phyloP scores from a whole-genome alignment of 2,888 invertebrate species.

The Cheilosia variabilis region DNA sequence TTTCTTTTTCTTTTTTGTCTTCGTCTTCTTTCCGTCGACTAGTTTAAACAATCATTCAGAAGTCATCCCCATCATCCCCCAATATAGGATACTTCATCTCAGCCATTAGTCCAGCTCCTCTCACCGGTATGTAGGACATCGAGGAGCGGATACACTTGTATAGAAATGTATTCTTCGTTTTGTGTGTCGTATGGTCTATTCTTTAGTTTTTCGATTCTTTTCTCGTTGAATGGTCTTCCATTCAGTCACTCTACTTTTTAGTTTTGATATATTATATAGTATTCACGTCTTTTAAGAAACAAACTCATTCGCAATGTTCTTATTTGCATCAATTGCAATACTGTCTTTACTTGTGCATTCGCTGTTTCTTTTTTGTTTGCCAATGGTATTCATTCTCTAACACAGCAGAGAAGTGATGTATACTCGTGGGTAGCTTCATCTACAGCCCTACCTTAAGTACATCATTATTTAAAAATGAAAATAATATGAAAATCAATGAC shows the following conservation, averaged over 20 bases:
- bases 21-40: constrained; percentile 18
- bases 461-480: constrained; percentile 19
- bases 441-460: constrained; percentile 3
- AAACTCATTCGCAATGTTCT: constrained; percentile 48
- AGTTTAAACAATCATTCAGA: constrained; percentile 64
- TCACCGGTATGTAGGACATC: constrained; percentile 54
- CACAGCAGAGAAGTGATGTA: background rate
- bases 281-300: constrained; percentile 37
- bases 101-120: constrained; percentile 35
- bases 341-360: constrained; percentile 5
- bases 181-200: constrained; percentile 1
- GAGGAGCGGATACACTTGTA: constrained; percentile 39
- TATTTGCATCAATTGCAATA: constrained; percentile 33
- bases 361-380: background rate
- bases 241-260: constrained; percentile 19
- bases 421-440: background rate
- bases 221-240: constrained; percentile 46
- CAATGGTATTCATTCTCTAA: background rate
- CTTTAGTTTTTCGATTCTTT: constrained; percentile 15
- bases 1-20: constrained; percentile 1
- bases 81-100: constrained; percentile 48
- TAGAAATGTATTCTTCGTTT: constrained; percentile 45
- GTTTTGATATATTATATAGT: background rate
- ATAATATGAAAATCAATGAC: background rate
- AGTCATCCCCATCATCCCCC: constrained; percentile 34